Conservation (phyloP, 2,888 invertebrate species). For the Lamproptera curius region DNA sequence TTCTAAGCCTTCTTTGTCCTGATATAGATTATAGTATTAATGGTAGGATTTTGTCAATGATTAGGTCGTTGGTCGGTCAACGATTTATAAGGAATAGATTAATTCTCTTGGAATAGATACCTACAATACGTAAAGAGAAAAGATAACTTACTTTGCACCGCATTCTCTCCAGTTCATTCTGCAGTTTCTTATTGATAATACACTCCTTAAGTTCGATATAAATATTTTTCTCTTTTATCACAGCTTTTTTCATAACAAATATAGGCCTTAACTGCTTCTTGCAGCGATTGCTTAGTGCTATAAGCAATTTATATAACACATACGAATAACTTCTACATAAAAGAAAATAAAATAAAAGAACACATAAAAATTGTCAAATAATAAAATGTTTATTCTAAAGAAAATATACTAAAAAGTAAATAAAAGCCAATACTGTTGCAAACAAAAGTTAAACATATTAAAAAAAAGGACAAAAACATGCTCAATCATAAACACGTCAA, state of each 20-base stretch:
- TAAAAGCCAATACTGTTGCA: constrained; percentile 23
- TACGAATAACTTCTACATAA: neutral
- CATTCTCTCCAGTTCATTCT: neutral
- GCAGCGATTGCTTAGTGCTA: too few species aligned
- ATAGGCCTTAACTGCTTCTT: neutral
- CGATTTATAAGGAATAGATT: too few species aligned
- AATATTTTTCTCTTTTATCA: neutral
- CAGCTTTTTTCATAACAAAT: neutral
- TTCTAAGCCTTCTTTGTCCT: too few species aligned
- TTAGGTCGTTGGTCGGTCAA: too few species aligned
- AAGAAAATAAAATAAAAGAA: constrained; percentile 14
- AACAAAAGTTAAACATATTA: constrained; percentile 10
- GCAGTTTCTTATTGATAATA: neutral
- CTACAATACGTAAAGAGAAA: neutral
- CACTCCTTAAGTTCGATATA: too few species aligned
- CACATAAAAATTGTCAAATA: constrained; percentile 28
- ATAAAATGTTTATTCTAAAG: constrained; percentile 27
- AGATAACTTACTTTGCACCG: neutral
- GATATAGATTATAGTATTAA: too few species aligned
- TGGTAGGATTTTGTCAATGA: too few species aligned
- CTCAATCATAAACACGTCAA: too few species aligned
- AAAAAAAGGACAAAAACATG: constrained; percentile 9
- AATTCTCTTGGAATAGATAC: too few species aligned
- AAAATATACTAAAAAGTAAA: constrained; percentile 28
- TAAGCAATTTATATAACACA: neutral